Conservation (phyloP, 2,888 invertebrate genomes). For the Tipula confusa region DNA sequence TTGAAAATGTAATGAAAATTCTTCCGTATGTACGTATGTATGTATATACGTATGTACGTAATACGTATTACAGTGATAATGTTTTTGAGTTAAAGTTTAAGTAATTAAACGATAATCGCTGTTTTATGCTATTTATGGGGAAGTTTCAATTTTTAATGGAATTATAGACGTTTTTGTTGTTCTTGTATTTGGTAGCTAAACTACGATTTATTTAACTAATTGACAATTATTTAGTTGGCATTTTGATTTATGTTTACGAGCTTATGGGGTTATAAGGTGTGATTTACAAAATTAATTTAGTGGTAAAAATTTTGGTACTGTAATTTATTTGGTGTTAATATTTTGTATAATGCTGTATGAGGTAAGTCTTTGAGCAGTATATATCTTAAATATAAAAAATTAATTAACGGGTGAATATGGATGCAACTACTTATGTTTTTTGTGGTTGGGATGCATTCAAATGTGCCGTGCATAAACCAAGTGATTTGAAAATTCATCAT, state of each 20-base stretch:
- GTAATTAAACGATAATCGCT: constrained; percentile 3
- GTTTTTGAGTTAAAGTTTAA: background rate
- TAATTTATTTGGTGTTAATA: background rate
- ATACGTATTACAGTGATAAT: background rate
- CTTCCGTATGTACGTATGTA: background rate
- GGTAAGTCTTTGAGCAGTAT: too few relatives aligned
- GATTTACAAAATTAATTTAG: background rate
- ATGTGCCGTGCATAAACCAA: too few relatives aligned
- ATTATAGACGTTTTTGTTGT: constrained; percentile 1
- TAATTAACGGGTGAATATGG: too few relatives aligned
- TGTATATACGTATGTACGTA: background rate
- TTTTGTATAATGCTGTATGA: too few relatives aligned
- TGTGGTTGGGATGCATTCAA: too few relatives aligned
- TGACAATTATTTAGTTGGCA: background rate
- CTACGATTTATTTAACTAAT: background rate
- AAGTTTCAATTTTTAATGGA: constrained; percentile 12
- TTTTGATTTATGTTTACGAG: background rate
- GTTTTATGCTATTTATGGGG: background rate
- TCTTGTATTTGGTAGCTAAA: background rate
- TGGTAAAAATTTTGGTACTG: background rate
- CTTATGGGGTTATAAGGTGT: background rate
- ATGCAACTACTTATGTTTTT: too few relatives aligned
- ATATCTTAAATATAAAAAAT: too few relatives aligned
- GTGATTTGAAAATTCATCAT: too few relatives aligned
- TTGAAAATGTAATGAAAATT: constrained; percentile 25